Evolutionary conservation across 2,113 vertebrate genomes (phyloP).

Genomic region (Sinocyclocheilus maitianheensis): DNA sequence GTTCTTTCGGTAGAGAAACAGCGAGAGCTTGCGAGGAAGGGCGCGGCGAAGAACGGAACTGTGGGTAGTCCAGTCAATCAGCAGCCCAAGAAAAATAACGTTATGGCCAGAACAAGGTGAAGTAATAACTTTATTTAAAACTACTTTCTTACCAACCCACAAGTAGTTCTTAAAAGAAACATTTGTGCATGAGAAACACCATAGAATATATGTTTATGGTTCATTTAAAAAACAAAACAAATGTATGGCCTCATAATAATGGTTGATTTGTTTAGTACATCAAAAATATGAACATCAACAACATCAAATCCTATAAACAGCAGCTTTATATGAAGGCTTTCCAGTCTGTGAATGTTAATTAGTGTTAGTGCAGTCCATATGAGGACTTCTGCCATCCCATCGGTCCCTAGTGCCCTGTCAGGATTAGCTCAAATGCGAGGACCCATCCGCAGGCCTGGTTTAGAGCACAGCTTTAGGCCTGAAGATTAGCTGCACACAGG

Average conservation of each 20-base stretch:
- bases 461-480: slow-evolving; percentile 46
- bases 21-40: slow-evolving; percentile 93
- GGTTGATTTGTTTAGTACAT: background rate
- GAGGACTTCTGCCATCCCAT: background rate
- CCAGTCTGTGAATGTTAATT: slow-evolving; percentile 40
- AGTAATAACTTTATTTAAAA: background rate
- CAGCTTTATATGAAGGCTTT: slow-evolving; percentile 26
- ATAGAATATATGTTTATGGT: background rate
- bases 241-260: background rate
- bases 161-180: background rate
- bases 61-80: slow-evolving; percentile 97
- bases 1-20: slow-evolving; percentile 88
- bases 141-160: too few species aligned
- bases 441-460: slow-evolving; percentile 45
- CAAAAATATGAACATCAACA: background rate
- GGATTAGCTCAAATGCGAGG: slow-evolving; percentile 66
- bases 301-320: background rate
- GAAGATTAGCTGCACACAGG: slow-evolving; percentile 59
- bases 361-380: slow-evolving; percentile 12
- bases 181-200: background rate
- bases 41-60: slow-evolving; percentile 91
- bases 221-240: too few species aligned
- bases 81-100: slow-evolving; percentile 96
- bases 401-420: slow-evolving; percentile 42
- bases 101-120: slow-evolving; percentile 95